These are phyloP conservation scores for Amblyraja radiata DNA, from an alignment of 2,797 vertebrate genomes.

Conservation along the genomic window DNA sequence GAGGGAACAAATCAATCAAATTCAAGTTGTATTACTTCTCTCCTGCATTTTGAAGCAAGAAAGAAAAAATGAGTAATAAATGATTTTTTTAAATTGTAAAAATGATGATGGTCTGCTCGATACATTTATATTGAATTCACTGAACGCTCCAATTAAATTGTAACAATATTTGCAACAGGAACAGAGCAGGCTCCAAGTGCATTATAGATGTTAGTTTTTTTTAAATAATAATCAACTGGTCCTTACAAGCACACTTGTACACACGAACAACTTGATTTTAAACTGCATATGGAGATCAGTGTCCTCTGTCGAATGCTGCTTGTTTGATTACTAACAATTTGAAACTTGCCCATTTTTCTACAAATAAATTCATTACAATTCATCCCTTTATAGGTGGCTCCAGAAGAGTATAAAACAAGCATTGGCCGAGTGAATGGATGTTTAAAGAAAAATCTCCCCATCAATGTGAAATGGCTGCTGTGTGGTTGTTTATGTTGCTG, in stretches of 20 bases:
- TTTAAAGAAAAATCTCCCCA: slow-evolving; percentile 88
- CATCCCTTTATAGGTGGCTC: slow-evolving; percentile 71
- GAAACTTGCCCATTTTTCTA: not conserved
- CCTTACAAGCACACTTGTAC: not conserved
- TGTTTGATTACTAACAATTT: not conserved
- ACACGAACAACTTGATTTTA: not conserved
- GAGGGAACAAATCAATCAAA: too few relatives aligned
- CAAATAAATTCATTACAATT: not conserved
- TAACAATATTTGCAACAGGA: not conserved
- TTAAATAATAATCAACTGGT: not conserved
- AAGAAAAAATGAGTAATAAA: not conserved
- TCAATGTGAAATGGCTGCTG: slow-evolving; percentile 96
- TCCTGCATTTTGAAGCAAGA: not conserved
- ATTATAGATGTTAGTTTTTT: not conserved
- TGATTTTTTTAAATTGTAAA: not conserved
- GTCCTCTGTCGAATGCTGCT: not conserved
- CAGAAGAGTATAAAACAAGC: slow-evolving; percentile 97
- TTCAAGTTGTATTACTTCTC: not conserved
- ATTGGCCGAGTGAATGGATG: slow-evolving; percentile 86
- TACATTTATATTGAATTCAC: not conserved
- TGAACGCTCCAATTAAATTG: not conserved
- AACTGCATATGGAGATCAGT: not conserved
- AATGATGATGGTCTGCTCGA: not conserved
- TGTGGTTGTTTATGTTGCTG: slow-evolving; percentile 97
- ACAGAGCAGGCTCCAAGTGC: not conserved